Evolutionary conservation across 2,888 invertebrate species (phyloP).

Genomic region (Linnaemya vulpina): DNA sequence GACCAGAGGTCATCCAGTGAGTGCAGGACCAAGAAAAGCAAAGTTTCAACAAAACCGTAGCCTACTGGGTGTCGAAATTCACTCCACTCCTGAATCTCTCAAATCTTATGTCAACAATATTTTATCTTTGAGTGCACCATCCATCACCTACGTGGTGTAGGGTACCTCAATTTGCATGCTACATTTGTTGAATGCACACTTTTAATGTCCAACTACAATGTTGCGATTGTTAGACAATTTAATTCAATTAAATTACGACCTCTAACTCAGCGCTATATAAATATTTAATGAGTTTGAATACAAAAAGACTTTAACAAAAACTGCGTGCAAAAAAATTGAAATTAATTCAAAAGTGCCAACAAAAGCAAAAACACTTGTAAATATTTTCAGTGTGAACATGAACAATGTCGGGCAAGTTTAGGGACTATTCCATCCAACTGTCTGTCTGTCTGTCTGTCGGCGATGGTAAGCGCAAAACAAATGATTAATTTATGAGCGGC

Average conservation of each 20-base stretch:
- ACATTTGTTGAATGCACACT: slow-evolving; percentile 9
- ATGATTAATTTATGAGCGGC: slow-evolving; percentile 58
- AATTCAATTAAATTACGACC: slow-evolving; percentile 61
- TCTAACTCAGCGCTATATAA: slow-evolving; percentile 51
- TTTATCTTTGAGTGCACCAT: too few species aligned
- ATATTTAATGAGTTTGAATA: slow-evolving; percentile 28
- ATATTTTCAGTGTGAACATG: slow-evolving; percentile 30
- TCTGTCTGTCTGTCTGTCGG: neutral
- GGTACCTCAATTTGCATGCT: neutral
- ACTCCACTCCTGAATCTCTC: too few species aligned
- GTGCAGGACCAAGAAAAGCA: too few species aligned
- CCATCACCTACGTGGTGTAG: neutral
- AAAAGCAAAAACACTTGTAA: slow-evolving; percentile 34
- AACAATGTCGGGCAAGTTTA: slow-evolving; percentile 18
- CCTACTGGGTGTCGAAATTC: too few species aligned
- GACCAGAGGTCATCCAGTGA: too few species aligned
- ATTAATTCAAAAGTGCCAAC: slow-evolving; percentile 17
- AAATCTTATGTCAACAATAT: too few species aligned
- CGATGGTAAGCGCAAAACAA: slow-evolving; percentile 15
- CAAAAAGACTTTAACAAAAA: neutral
- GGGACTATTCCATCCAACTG: neutral
- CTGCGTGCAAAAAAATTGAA: slow-evolving; percentile 23
- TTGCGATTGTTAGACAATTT: slow-evolving; percentile 51
- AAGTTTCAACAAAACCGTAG: too few species aligned
- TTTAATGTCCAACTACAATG: slow-evolving; percentile 43